phyloP scores from a whole-genome alignment of 2,113 vertebrate genomes.

The Seriola rivoliana region DNA sequence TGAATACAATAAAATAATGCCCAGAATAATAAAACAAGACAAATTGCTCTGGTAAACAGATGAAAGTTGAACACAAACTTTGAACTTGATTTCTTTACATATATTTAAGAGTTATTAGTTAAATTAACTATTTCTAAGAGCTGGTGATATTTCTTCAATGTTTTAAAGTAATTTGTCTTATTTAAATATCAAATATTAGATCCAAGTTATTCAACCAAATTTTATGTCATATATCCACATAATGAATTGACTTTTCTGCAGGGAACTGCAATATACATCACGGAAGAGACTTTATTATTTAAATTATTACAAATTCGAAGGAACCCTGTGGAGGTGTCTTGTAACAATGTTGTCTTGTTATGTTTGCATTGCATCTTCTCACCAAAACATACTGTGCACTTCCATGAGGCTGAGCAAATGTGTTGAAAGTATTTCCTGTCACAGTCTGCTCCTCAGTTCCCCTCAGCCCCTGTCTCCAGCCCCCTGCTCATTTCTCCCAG shows the following conservation, averaged over 20 bases:
- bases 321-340: too few relatives aligned
- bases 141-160: background rate
- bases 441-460: too few relatives aligned
- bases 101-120: background rate
- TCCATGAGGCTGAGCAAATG: background rate
- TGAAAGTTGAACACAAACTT: slow-evolving; percentile 1
- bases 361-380: background rate
- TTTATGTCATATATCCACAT: background rate
- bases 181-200: background rate
- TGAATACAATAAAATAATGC: background rate
- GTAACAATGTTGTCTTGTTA: background rate
- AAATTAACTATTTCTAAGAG: background rate
- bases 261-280: too few relatives aligned
- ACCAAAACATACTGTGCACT: background rate
- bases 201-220: background rate
- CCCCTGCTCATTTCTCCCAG: too few relatives aligned
- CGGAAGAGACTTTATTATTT: too few relatives aligned
- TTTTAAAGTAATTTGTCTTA: background rate
- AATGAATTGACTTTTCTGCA: too few relatives aligned
- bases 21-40: background rate
- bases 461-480: too few relatives aligned
- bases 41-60: background rate
- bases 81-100: background rate
- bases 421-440: background rate
- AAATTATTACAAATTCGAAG: too few relatives aligned